Evolutionary conservation across 1,140 invertebrate genomes (phyloP), one percentile per base, ranked within the genome.

Genomic region (Drosophila santomea): DNA sequence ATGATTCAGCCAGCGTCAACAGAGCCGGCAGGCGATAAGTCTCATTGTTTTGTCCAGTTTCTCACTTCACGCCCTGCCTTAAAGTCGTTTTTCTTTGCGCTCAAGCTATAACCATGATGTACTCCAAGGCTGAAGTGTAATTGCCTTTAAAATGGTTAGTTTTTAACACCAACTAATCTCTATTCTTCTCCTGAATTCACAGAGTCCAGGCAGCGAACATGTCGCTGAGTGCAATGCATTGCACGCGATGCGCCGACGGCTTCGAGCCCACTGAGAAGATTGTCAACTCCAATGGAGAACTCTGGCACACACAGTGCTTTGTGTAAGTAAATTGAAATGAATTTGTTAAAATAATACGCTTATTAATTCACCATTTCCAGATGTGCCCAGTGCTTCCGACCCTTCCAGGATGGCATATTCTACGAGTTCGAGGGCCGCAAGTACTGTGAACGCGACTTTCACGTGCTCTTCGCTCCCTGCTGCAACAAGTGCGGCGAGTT

Each of bases 401-500:
- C 98, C 45, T 99, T 99, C 92, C 97, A 97, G 71, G 98, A 99
- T 90, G 98, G 98, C 54, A 96, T 99, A 43, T 99, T 99, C 92
- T 99, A 99, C 93, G 98, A 99, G 94, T 99, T 99, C 93, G 99
- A 99, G 93, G 98, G 98, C 2, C 94, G 99, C 38, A 99, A 99
- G 93, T 99, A 99, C 92, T 99, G 99, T 91, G 98, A 99, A 94
- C 97, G 98, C 93, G 99, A 99, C 93, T 99, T 99, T 91, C 98
- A 99, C 93, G 98, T 99, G 10, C 93, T 99, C 0, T 99, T 99
- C 94, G 98, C 98, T 3, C 99, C 99, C 2, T 99, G 98, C 90
- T 99, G 99, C 93, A 97, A 96, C 80, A 98, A 98, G 94, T 99
- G 99, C 92, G 97, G 97, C 45, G 97, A 99, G 92, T 99, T 99